Evolutionary conservation across 2,113 vertebrate genomes (phyloP).

Genomic region (Micronisus gabar): DNA sequence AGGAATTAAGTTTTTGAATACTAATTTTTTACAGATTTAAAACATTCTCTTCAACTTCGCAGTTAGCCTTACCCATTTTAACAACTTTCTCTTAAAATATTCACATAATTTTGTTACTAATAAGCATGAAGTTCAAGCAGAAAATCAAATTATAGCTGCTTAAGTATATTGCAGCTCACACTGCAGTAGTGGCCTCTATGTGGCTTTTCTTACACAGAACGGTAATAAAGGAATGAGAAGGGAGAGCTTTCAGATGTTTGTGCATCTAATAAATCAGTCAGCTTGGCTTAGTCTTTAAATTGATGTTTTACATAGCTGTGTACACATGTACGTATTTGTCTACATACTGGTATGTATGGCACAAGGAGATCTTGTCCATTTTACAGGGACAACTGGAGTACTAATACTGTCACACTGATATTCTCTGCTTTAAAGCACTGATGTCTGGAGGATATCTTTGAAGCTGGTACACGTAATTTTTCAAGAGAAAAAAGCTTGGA

Average conservation of each 20-base stretch:
- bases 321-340: accelerated
- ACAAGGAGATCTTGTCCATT: neutral
- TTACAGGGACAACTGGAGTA: neutral
- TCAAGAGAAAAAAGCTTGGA: neutral
- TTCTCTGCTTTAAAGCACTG: neutral
- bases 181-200: neutral
- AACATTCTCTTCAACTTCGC: neutral
- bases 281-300: neutral
- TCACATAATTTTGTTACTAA: neutral
- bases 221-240: neutral
- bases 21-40: neutral
- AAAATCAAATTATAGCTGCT: neutral
- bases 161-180: neutral
- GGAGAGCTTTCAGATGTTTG: neutral
- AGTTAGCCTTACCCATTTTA: neutral
- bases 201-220: neutral
- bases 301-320: accelerated
- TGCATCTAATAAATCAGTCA: neutral
- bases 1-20: neutral
- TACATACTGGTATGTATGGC: accelerated
- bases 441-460: neutral
- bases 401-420: neutral
- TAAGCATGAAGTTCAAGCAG: neutral
- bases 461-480: neutral
- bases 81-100: neutral